A percentile compares a stretch with the other conserved stretches of the same genome.
Conservation (phyloP, 1,140 invertebrate species). For the Choristoneura fumiferana region DNA sequence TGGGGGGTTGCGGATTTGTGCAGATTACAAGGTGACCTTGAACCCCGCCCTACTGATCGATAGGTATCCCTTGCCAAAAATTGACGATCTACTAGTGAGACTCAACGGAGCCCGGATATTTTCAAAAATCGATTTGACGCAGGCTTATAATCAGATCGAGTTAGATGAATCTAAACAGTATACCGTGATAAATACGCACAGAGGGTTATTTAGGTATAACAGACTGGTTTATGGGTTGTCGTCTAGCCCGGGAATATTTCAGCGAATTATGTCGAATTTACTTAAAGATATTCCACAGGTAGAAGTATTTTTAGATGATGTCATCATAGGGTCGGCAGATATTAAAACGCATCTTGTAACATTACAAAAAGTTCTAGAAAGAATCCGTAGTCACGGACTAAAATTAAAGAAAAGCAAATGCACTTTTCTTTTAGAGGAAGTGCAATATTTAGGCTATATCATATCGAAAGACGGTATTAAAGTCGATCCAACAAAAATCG, state of each 20-base stretch:
- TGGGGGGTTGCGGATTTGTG: no score
- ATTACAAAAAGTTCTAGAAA: background rate
- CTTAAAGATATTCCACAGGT: conserved; percentile 3
- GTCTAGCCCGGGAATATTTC: conserved; percentile 3
- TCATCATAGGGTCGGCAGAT: background rate
- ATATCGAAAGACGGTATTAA: conserved; percentile 13
- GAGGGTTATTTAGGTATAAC: conserved; percentile 1
- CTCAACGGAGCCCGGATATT: no score
- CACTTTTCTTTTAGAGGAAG: conserved; percentile 6
- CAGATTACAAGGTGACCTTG: no score
- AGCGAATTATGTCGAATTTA: background rate
- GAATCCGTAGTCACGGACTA: background rate
- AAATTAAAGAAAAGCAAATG: conserved; percentile 21
- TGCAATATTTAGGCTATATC: conserved; percentile 23
- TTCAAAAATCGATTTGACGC: no score
- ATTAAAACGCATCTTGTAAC: background rate
- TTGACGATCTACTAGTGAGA: no score
- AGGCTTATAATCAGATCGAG: no score
- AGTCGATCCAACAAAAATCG: background rate
- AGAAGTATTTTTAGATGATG: conserved; percentile 16
- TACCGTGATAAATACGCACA: no score
- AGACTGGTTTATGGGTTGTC: background rate
- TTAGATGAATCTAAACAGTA: no score
- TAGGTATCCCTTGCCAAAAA: no score
- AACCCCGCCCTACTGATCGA: no score